phyloP scores from a whole-genome alignment of 1,140 invertebrate genomes.

The Zaprionus gabonicus region DNA sequence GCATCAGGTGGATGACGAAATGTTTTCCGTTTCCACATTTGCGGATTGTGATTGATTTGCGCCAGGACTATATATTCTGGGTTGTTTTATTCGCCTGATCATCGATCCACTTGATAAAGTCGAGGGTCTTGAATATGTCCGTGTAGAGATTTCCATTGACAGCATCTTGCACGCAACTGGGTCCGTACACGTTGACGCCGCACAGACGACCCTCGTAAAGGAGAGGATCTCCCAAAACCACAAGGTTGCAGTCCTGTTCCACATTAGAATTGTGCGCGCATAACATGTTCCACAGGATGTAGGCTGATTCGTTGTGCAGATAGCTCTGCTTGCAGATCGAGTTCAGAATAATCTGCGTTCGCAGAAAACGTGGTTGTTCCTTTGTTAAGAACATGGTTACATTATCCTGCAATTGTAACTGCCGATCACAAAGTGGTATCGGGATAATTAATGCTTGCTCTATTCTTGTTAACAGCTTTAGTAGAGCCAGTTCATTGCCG shows the following conservation, averaged over 20 bases:
- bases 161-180: conserved; percentile 34
- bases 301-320: conserved; percentile 34
- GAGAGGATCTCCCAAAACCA: conserved; percentile 38
- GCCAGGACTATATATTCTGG: conserved; percentile 20
- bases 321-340: conserved; percentile 47
- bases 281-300: conserved; percentile 43
- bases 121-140: conserved; percentile 39
- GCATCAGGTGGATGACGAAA: neutral
- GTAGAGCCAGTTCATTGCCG: conserved; percentile 29
- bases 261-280: conserved; percentile 49
- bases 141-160: conserved; percentile 59
- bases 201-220: conserved; percentile 41
- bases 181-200: conserved; percentile 55
- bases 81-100: neutral
- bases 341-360: conserved; percentile 44
- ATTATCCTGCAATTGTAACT: conserved; percentile 15
- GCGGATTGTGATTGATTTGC: conserved; percentile 64
- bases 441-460: conserved; percentile 14
- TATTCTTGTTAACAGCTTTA: conserved; percentile 10
- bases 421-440: conserved; percentile 28
- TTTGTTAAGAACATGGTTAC: conserved; percentile 50
- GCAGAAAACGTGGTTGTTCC: conserved; percentile 32
- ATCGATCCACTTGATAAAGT: conserved; percentile 8
- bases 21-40: conserved; percentile 27
- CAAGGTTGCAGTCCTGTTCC: conserved; percentile 37